Evolutionary conservation across 2,888 invertebrate species (phyloP), one percentile per base, ranked within the genome.

Genomic region (Euspilapteryx auroguttella): DNA sequence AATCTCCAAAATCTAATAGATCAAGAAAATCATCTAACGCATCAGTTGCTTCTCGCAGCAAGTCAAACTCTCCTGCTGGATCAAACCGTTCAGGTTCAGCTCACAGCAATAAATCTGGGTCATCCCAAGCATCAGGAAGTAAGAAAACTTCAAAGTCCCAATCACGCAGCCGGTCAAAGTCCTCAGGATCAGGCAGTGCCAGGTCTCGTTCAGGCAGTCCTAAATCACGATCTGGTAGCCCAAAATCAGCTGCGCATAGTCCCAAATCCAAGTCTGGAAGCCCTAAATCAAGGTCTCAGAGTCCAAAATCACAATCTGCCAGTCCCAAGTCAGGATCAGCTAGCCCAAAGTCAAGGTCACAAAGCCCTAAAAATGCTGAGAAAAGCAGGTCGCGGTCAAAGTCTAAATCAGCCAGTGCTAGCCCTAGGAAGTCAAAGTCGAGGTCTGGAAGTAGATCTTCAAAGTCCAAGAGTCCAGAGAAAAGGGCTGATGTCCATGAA

Each of bases 71-170:
- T 2, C 73, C 68, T 7, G 65, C 47, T 6, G 55, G 40, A 14
- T 68, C 69, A 1, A 58, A 66, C 25, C 49, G 61, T 44, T 55
- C 76, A 3, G 66, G 63, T 4, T 75, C 75, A 6, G 59, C 58
- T 12, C 61, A 50, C 3, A 78, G 79, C 31, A 55, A 62, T 32
- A 75, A 71, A 40, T 78, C 79, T 8, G 66, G 62, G 5, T 69
- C 73, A 34, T 76, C 78, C 1, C 56, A 57, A 24, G 62, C 53
- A 21, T 78, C 79, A 2, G 65, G 58, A 12, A 68, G 63, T 28
- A 34, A 38, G 7, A 53, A 58, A 39, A 43, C 46, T 7, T 63
- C 62, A 3, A 52, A 63, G 10, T 34, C 59, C 22, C 42, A 38
- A 34, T 45, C 40, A 28, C 44, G 34, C 39, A 55, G 40, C 37